A percentile compares a stretch with the other conserved stretches of the same genome.
Evolutionary conservation across 1,140 invertebrate species (phyloP).

Genomic region (Drosophila guanche): DNA sequence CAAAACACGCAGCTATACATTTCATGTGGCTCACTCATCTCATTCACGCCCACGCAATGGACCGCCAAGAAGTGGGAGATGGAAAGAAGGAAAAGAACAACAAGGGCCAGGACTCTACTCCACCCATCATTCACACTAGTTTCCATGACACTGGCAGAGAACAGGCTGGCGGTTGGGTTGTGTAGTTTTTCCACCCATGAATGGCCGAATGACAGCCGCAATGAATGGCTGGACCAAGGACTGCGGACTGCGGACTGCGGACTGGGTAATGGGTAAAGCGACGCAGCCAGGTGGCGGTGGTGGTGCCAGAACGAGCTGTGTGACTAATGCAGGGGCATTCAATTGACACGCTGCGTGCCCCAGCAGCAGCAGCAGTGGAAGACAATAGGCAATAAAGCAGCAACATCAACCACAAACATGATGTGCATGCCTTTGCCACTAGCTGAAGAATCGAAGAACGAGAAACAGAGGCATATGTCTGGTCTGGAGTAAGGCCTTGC

Average conservation of each 20-base stretch:
- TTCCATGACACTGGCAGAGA: conserved; percentile 21
- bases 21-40: conserved; percentile 30
- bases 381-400: conserved; percentile 30
- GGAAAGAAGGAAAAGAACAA: conserved; percentile 28
- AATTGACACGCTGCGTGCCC: conserved; percentile 41
- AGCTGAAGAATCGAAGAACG: neutral
- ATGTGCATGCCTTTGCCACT: neutral
- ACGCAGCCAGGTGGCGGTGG: conserved; percentile 7
- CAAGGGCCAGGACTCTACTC: conserved; percentile 20
- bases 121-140: conserved; percentile 25
- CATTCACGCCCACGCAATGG: conserved; percentile 46
- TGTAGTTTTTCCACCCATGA: conserved; percentile 43
- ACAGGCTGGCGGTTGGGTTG: neutral
- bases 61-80: conserved; percentile 29
- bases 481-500: conserved; percentile 13
- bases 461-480: neutral
- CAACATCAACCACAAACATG: conserved; percentile 10
- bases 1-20: conserved; percentile 31
- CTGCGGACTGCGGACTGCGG: conserved; percentile 13
- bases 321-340: conserved; percentile 56
- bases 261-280: conserved; percentile 24
- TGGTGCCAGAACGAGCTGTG: conserved; percentile 17
- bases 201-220: conserved; percentile 46
- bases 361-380: conserved; percentile 12
- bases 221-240: conserved; percentile 39